These are phyloP conservation scores for Triplophysa yarkandensis DNA, from an alignment of 2,797 vertebrate genomes.

Conservation along the genomic window DNA sequence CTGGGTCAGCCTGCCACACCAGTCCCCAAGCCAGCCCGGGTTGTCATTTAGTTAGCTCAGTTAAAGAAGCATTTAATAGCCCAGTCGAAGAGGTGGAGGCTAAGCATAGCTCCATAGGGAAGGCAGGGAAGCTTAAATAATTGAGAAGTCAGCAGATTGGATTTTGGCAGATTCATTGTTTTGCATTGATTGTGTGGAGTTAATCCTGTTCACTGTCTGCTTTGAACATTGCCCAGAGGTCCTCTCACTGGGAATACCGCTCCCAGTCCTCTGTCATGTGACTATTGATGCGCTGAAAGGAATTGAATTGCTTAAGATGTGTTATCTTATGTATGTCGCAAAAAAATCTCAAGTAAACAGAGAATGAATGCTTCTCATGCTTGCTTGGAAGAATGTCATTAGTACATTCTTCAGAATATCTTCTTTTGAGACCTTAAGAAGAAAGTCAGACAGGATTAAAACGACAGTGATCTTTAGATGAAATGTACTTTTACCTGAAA, in stretches of 20 bases:
- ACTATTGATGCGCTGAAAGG: conserved; percentile 65
- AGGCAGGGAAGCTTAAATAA: conserved; percentile 77
- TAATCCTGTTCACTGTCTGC: conserved; percentile 78
- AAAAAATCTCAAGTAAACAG: too few relatives aligned
- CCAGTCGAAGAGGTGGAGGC: conserved; percentile 44
- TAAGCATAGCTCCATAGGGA: conserved; percentile 68
- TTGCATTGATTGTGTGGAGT: conserved; percentile 80
- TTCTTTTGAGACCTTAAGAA: too few relatives aligned
- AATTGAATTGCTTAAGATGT: conserved; percentile 18
- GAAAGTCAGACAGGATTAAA: too few relatives aligned
- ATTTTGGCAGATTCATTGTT: conserved; percentile 81
- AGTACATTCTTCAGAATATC: too few relatives aligned
- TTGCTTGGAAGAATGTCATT: too few relatives aligned
- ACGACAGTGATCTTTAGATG: too few relatives aligned
- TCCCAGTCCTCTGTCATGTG: conserved; percentile 74
- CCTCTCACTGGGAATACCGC: conserved; percentile 78
- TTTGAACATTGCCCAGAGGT: conserved; percentile 76
- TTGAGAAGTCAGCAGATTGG: conserved; percentile 81
- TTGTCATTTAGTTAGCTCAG: conserved; percentile 58
- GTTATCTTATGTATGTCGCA: not conserved
- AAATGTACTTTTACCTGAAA: too few relatives aligned
- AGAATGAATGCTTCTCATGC: too few relatives aligned
- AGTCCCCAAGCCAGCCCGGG: conserved; percentile 43
- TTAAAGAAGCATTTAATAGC: conserved; percentile 64
- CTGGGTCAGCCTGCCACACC: conserved; percentile 51